Evolutionary conservation across 53 echinoderm and acorn worm species (phyloP).

Genomic region (Temnopleurus reevesii): DNA sequence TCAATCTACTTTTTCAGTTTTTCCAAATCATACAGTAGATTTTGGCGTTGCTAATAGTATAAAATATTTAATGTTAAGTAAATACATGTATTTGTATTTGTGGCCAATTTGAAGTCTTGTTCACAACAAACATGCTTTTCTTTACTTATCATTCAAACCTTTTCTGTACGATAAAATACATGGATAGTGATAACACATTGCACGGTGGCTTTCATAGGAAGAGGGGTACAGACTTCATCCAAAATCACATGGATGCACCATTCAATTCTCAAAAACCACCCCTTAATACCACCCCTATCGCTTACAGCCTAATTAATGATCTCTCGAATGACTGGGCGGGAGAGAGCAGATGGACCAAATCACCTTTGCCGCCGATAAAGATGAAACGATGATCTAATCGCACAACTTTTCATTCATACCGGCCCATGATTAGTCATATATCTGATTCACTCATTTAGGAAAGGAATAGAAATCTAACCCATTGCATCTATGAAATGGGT

Average conservation of each 20-base stretch:
- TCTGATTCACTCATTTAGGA: constrained; percentile 36
- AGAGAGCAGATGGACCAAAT: constrained; percentile 25
- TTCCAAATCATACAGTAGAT: too few species aligned
- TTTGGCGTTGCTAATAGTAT: background rate
- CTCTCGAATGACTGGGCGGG: constrained; percentile 4
- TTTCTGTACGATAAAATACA: background rate
- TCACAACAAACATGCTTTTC: too few species aligned
- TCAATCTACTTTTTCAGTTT: too few species aligned
- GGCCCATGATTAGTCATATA: constrained; percentile 39
- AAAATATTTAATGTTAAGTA: too few species aligned
- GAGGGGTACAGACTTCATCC: constrained; percentile 8
- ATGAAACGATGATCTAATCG: constrained; percentile 44
- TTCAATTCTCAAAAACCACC: background rate
- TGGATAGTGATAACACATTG: background rate
- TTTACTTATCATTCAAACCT: background rate
- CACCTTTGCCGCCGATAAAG: background rate
- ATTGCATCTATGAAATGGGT: background rate
- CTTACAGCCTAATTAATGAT: constrained; percentile 46
- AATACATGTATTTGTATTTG: too few species aligned
- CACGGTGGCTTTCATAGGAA: background rate
- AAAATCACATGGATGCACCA: constrained; percentile 15
- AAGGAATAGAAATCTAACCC: constrained; percentile 5
- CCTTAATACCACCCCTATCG: constrained; percentile 11
- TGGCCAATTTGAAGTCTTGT: too few species aligned
- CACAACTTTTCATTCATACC: constrained; percentile 36